Percentiles rank a stretch among this genome's conserved stretches.
These are phyloP conservation scores for Gobionotothen gibberifrons DNA, from an alignment of 2,797 vertebrate genomes.

Conservation along the genomic window DNA sequence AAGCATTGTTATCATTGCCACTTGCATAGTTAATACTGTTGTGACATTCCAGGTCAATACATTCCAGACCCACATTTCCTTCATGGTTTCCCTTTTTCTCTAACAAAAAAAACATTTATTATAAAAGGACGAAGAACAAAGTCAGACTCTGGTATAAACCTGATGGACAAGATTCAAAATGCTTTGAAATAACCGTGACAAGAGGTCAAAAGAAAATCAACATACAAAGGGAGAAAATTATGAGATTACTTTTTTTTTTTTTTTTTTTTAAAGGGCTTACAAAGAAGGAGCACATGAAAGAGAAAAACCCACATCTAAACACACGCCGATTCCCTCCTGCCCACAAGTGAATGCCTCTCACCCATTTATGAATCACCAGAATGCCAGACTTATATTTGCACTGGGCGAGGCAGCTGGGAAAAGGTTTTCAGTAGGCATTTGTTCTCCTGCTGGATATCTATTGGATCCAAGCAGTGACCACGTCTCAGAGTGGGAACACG, in stretches of 20 bases:
- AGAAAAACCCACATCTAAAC: constrained; percentile 49
- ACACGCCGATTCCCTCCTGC: constrained; percentile 34
- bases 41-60: constrained; percentile 73
- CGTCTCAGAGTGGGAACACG: constrained; percentile 19
- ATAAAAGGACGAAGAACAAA: constrained; percentile 5
- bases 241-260: constrained; percentile 22
- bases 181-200: constrained; percentile 23
- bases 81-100: constrained; percentile 26
- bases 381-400: constrained; percentile 66
- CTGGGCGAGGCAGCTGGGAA: constrained; percentile 64
- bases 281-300: constrained; percentile 39
- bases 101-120: constrained; percentile 3
- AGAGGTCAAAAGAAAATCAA: constrained; percentile 23
- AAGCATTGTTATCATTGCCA: constrained; percentile 68
- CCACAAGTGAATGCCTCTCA: constrained; percentile 54
- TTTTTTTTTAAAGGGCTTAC: constrained; percentile 9
- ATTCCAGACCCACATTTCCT: constrained; percentile 64
- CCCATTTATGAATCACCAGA: constrained; percentile 69
- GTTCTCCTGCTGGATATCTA: constrained; percentile 38
- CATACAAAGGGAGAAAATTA: constrained; percentile 11
- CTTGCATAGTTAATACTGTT: constrained; percentile 67
- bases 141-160: constrained; percentile 10
- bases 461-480: constrained; percentile 31
- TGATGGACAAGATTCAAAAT: constrained; percentile 24
- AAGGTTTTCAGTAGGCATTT: constrained; percentile 43